These are phyloP conservation scores for Drosophila jambulina DNA, from an alignment of 1,140 invertebrate species.

Conservation along the genomic window DNA sequence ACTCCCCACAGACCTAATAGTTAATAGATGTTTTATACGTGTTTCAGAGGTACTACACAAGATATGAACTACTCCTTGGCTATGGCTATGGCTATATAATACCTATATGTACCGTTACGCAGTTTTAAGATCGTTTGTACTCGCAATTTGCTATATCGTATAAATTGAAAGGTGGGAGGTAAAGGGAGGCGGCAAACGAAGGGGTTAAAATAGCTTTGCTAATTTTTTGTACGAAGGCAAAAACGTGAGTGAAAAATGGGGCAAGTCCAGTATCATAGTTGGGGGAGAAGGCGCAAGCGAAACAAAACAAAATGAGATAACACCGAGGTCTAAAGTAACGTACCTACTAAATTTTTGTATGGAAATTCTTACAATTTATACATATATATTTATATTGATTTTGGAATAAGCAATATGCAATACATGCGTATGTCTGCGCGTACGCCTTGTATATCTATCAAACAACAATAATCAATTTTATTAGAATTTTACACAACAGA, in stretches of 20 bases:
- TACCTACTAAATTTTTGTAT: conserved; percentile 85
- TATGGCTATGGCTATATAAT: conserved; percentile 56
- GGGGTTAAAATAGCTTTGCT: conserved; percentile 46
- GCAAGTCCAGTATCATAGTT: conserved; percentile 74
- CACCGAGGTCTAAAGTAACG: conserved; percentile 84
- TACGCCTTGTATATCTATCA: conserved; percentile 71
- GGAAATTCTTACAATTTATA: conserved; percentile 85
- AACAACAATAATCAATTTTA: conserved; percentile 84
- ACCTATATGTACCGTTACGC: conserved; percentile 70
- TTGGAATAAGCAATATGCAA: conserved; percentile 82
- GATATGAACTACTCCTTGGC: conserved; percentile 62
- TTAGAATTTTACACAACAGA: conserved; percentile 78
- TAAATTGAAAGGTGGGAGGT: conserved; percentile 13
- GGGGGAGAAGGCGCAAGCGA: conserved; percentile 31
- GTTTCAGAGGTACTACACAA: conserved; percentile 74
- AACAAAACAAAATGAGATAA: conserved; percentile 67
- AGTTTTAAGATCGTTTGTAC: conserved; percentile 82
- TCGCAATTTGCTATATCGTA: conserved; percentile 78
- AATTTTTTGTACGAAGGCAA: conserved; percentile 75
- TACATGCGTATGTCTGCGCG: conserved; percentile 63
- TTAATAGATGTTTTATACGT: conserved; percentile 81
- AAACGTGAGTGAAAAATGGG: conserved; percentile 61
- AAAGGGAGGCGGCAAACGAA: conserved; percentile 4
- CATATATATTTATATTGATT: conserved; percentile 84
- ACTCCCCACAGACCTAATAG: conserved; percentile 54